Evolutionary conservation across 2,888 invertebrate species (phyloP), one percentile per base, ranked within the genome.

Genomic region (Temnothorax ravouxi): DNA sequence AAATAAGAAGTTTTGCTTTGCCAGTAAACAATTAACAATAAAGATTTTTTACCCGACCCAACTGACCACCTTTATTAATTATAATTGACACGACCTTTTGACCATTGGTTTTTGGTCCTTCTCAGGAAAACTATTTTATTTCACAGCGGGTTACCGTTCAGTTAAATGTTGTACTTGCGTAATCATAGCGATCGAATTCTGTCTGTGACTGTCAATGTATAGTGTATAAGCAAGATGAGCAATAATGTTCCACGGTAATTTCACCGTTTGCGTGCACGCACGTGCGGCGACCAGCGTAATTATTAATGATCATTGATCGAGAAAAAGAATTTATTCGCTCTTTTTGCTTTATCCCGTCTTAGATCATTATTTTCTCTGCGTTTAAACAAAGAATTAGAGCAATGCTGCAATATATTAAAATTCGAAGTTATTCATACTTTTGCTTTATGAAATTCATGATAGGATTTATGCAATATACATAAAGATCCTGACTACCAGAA

Each of bases 251-350:
- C 11, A 52, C 52, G 47, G 13, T 5, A 67, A 44, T 77, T 77
- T 54, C 21, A 52, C 34, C 44, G 29, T 67, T 66, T 77, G 67
- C 56, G 34, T 34, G 77, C 44, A 59, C 77, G 67, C 47, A 79
- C 44, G 59, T 52, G 9, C 62, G 18, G n/a, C 62, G 38, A 25
- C 3, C 38, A 25, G 11, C n/a, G 13, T 41, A 52, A 66, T 69
- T 56, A 69, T 76, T 76, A 56, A 69, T 38, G 25, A 59, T 59
- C 59, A 79, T 79, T 18, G 79, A 79, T 71, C 13, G 25, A 79
- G 15, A 41, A 56, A 59, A 56, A 44, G 21, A 15, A 44, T 15
- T 44, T 15, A 3, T 4, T 15, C 3, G 29, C 15, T 66, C 25
- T 6, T 56, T 54, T 62, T n/a, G 6, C 50, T 38, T 38, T 21